These are phyloP conservation scores for Pristionchus fissidentatus DNA, from an alignment of 2,888 invertebrate species.

Conservation along the genomic window DNA sequence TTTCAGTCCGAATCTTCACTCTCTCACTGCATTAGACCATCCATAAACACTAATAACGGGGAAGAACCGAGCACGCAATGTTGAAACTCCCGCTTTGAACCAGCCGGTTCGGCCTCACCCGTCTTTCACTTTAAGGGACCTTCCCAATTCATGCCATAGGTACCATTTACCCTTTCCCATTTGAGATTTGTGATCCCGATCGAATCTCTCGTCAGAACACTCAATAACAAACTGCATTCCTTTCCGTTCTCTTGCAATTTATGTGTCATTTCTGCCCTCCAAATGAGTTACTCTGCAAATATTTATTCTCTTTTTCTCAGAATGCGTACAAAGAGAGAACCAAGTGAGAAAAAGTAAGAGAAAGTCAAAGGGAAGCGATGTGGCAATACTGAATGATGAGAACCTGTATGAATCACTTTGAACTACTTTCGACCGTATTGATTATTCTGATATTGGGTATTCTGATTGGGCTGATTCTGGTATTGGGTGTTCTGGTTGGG, in stretches of 20 bases:
- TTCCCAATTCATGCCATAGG: no score
- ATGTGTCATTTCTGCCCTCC: not conserved
- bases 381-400: slow-evolving; percentile 15
- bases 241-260: not conserved
- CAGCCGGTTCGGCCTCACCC: not conserved
- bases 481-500: not conserved
- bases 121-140: not conserved
- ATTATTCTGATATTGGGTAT: slow-evolving; percentile 13
- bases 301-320: slow-evolving; percentile 36
- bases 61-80: not conserved
- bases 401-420: not conserved
- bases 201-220: no score
- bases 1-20: slow-evolving; percentile 15
- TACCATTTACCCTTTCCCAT: no score
- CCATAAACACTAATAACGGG: slow-evolving; percentile 7
- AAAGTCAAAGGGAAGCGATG: not conserved
- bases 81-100: not conserved
- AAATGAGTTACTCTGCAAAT: slow-evolving; percentile 42
- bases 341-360: slow-evolving; percentile 21
- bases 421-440: not conserved
- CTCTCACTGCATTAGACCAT: not conserved
- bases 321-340: slow-evolving; percentile 9
- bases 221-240: no score
- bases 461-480: slow-evolving; percentile 16
- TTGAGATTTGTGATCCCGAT: no score